These are phyloP conservation scores for Colius striatus DNA, from an alignment of 2,113 vertebrate genomes.

Conservation along the genomic window DNA sequence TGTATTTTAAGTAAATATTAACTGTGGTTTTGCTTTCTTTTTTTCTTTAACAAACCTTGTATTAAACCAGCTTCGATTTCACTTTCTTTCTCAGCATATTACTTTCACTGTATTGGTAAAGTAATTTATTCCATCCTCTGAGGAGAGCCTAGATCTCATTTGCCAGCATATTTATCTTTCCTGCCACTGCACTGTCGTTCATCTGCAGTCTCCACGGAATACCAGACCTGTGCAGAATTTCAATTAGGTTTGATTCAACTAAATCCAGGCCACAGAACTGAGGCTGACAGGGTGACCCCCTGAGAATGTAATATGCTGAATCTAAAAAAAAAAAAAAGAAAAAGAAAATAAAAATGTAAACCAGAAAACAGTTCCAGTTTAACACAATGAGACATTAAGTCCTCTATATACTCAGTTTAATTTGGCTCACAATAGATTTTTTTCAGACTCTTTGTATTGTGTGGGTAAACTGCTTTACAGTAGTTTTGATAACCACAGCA, in stretches of 20 bases:
- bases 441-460: not conserved
- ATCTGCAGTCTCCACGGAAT: conserved; percentile 81
- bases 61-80: conserved; percentile 80
- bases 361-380: conserved; percentile 25
- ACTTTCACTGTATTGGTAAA: conserved; percentile 79
- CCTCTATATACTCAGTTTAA: conserved; percentile 34
- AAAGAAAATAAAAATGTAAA: not conserved
- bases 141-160: conserved; percentile 83
- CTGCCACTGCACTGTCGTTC: conserved; percentile 84
- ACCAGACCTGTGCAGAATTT: conserved; percentile 83
- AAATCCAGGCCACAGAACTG: conserved; percentile 79
- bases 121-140: conserved; percentile 86
- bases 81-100: conserved; percentile 79
- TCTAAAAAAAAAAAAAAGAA: conserved; percentile 28
- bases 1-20: conserved; percentile 72
- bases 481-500: conserved; percentile 41
- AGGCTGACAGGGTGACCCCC: conserved; percentile 79
- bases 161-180: conserved; percentile 86
- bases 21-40: conserved; percentile 17
- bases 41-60: conserved; percentile 72
- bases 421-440: not conserved
- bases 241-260: conserved; percentile 87
- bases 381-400: conserved; percentile 56
- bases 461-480: conserved; percentile 53
- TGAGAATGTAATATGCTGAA: conserved; percentile 76